These are phyloP conservation scores for Acinonyx jubatus DNA, from an alignment of 2,113 vertebrate genomes.

Conservation along the genomic window DNA sequence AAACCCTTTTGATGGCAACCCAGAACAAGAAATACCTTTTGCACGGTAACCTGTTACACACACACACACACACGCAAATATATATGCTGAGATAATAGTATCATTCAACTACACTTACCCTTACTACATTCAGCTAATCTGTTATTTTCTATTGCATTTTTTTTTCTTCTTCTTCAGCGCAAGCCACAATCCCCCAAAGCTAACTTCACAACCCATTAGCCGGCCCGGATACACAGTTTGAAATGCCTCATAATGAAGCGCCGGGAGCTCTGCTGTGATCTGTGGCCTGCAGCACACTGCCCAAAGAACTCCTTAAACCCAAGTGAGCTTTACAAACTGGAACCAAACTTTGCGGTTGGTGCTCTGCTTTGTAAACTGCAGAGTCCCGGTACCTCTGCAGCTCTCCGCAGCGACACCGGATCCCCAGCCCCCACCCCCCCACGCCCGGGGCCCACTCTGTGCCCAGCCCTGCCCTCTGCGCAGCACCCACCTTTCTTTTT, in stretches of 20 bases:
- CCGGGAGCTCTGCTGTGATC: neutral
- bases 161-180: neutral
- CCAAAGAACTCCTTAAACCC: neutral
- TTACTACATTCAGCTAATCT: neutral
- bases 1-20: neutral
- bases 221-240: neutral
- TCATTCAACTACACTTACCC: neutral
- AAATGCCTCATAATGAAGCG: neutral
- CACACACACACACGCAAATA: accelerated
- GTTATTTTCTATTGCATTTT: neutral
- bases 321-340: neutral
- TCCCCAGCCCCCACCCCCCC: neutral
- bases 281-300: neutral
- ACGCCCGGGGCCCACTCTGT: neutral
- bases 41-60: neutral
- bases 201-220: neutral
- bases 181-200: neutral
- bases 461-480: neutral
- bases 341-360: neutral
- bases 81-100: neutral
- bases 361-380: neutral
- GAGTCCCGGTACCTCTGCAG: neutral
- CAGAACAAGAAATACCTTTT: neutral
- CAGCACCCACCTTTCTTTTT: slow-evolving; percentile 84
- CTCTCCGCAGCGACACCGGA: too few relatives aligned